Evolutionary conservation across 1,140 invertebrate species (phyloP).

Genomic region (Pomacea maculata): DNA sequence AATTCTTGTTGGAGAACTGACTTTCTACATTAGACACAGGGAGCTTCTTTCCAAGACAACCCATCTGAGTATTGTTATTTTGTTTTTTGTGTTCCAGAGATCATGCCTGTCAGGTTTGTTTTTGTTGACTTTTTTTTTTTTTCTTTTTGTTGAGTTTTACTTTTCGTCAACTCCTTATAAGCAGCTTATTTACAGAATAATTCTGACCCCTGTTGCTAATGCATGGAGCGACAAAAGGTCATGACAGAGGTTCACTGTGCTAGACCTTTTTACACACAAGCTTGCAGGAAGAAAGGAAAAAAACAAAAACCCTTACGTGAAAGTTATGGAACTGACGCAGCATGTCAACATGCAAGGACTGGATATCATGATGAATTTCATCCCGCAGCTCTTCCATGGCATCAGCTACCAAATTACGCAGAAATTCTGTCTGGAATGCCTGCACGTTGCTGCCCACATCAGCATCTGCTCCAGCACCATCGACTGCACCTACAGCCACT

Average conservation of each 20-base stretch:
- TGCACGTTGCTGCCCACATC: not conserved
- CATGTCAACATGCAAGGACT: slow-evolving; percentile 43
- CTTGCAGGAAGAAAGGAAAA: not conserved
- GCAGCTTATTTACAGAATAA: too few relatives aligned
- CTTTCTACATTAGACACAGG: too few relatives aligned
- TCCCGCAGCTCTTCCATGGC: slow-evolving; percentile 42
- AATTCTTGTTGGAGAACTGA: too few relatives aligned
- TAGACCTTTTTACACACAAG: not conserved
- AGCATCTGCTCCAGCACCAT: not conserved
- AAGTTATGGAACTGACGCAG: slow-evolving; percentile 43
- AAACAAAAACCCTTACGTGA: slow-evolving; percentile 25
- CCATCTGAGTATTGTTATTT: too few relatives aligned
- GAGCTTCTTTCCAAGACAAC: too few relatives aligned
- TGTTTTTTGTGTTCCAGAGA: too few relatives aligned
- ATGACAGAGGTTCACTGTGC: not conserved
- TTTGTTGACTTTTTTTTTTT: too few relatives aligned
- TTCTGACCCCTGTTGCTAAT: too few relatives aligned
- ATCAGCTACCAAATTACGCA: slow-evolving; percentile 37
- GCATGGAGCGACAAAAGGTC: not conserved
- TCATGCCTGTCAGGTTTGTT: too few relatives aligned
- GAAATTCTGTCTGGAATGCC: slow-evolving; percentile 41
- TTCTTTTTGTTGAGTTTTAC: too few relatives aligned
- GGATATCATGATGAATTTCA: slow-evolving; percentile 36
- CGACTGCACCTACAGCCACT: not conserved
- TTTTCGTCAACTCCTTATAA: too few relatives aligned